Conservation (phyloP, 2,888 invertebrate genomes). For the Synergus gifuensis region DNA sequence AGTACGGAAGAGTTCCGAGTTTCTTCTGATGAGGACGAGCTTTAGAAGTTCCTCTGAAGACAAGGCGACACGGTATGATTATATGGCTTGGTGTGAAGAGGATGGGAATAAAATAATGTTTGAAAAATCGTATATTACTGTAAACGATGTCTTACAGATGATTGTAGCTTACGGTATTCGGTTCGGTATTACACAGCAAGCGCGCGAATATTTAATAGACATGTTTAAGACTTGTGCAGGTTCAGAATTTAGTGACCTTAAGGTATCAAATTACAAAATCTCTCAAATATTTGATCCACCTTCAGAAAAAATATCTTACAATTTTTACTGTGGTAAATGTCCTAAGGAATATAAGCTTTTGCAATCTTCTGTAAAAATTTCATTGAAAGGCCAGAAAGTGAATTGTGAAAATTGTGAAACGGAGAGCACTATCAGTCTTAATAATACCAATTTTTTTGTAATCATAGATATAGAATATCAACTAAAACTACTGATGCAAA, state of each 20-base stretch:
- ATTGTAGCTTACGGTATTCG: slow-evolving; percentile 28
- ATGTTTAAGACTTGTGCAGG: too few species aligned
- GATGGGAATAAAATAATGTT: slow-evolving; percentile 42
- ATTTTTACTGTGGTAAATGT: neutral
- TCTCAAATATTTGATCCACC: too few species aligned
- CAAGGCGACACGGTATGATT: too few species aligned
- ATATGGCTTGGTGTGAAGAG: neutral
- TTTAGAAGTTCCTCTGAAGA: too few species aligned
- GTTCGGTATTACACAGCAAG: slow-evolving; percentile 21
- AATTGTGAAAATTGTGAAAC: too few species aligned
- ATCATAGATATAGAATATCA: slow-evolving; percentile 47
- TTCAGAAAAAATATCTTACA: slow-evolving; percentile 19
- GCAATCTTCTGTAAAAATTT: too few species aligned
- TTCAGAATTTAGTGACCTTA: too few species aligned
- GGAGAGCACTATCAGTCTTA: too few species aligned
- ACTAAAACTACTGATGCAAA: slow-evolving; percentile 42
- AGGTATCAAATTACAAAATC: too few species aligned
- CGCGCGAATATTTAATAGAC: neutral
- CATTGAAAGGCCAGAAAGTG: too few species aligned
- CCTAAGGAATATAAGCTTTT: too few species aligned
- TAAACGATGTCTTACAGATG: slow-evolving; percentile 28
- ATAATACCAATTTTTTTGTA: too few species aligned
- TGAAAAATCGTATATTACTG: slow-evolving; percentile 29
- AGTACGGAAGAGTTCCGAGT: neutral
- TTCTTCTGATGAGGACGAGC: neutral